Conservation (phyloP, 1,140 invertebrate genomes). For the Pollicipes pollicipes region DNA sequence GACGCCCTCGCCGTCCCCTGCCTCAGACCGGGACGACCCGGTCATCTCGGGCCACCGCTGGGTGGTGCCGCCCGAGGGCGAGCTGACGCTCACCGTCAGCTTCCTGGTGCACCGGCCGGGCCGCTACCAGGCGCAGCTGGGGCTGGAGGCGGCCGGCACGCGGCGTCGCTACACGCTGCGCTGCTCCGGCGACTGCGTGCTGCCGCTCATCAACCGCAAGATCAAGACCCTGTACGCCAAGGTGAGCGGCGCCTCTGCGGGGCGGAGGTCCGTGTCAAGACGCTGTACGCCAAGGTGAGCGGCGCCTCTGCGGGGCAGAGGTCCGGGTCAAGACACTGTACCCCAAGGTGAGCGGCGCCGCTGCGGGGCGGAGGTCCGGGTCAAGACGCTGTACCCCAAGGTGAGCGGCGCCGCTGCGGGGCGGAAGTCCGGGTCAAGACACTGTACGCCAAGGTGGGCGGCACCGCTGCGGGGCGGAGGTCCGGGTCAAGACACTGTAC, state of each 20-base stretch:
- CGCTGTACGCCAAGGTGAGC: neutral
- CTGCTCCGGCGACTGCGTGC: neutral
- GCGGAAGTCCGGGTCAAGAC: too few relatives aligned
- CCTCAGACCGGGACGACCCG: neutral
- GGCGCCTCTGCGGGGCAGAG: too few relatives aligned
- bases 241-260: too few relatives aligned
- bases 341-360: neutral
- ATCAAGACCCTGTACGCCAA: neutral
- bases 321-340: neutral
- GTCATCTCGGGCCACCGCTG: neutral
- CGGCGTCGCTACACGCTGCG: neutral
- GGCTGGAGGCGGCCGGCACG: neutral
- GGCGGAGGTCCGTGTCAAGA: too few relatives aligned
- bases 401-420: too few relatives aligned
- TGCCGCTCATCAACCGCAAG: neutral
- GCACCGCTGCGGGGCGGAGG: too few relatives aligned
- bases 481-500: too few relatives aligned
- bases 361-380: too few relatives aligned
- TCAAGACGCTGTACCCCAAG: neutral
- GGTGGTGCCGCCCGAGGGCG: neutral
- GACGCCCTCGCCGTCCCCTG: too few relatives aligned
- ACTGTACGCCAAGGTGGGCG: too few relatives aligned
- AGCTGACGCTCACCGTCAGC: neutral
- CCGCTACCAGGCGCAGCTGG: neutral
- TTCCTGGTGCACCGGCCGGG: neutral